These are phyloP conservation scores for Rhodinocichla rosea DNA, from an alignment of 2,113 vertebrate species.

Conservation along the genomic window DNA sequence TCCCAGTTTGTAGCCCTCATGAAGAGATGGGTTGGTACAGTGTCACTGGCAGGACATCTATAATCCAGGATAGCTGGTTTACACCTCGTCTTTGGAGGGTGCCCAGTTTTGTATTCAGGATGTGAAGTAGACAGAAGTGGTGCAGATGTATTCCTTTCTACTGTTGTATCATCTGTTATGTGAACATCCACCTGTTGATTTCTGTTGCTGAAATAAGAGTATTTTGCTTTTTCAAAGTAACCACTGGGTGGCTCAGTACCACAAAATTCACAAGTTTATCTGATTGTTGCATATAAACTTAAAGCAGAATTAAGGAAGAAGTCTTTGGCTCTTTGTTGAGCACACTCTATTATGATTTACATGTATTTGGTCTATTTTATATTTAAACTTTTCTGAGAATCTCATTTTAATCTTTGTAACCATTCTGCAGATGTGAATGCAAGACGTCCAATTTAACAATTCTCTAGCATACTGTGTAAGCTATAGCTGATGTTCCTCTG, in stretches of 20 bases:
- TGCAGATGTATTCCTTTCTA: neutral
- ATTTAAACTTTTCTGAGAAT: neutral
- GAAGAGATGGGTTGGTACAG: neutral
- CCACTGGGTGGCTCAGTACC: constrained; percentile 25
- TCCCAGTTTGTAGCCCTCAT: neutral
- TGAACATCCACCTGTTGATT: neutral
- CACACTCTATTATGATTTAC: neutral
- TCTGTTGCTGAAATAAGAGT: neutral
- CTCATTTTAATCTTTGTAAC: neutral
- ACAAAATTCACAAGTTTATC: neutral
- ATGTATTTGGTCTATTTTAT: neutral
- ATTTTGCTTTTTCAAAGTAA: neutral
- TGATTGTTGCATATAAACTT: neutral
- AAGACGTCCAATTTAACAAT: neutral
- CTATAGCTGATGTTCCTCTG: neutral
- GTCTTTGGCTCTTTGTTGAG: neutral
- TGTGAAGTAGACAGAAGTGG: neutral
- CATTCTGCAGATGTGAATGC: neutral
- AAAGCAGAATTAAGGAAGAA: neutral
- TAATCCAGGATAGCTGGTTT: neutral
- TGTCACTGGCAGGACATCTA: neutral
- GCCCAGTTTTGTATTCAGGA: neutral
- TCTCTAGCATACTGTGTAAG: neutral
- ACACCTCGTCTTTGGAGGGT: neutral
- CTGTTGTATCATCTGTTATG: accelerated